These are phyloP conservation scores for Electrona antarctica DNA, from an alignment of 2,113 vertebrate species.

Conservation along the genomic window DNA sequence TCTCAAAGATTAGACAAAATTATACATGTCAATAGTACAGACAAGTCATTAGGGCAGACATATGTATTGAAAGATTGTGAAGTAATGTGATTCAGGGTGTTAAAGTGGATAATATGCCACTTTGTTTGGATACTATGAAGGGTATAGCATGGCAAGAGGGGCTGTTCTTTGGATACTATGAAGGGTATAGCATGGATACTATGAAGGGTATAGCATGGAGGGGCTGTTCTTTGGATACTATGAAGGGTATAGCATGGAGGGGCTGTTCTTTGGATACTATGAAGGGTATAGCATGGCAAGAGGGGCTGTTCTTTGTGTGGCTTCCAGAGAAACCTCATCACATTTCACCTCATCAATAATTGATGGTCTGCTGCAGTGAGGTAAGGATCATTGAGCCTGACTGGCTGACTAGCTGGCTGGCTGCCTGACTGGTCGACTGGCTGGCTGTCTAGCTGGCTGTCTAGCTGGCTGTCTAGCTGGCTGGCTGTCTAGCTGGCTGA, in stretches of 20 bases:
- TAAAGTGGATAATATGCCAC: too few relatives aligned
- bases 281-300: constrained; percentile 23
- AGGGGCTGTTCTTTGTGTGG: constrained; percentile 55
- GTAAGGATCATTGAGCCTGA: constrained; percentile 52
- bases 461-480: neutral
- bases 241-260: constrained; percentile 22
- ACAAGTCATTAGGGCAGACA: too few relatives aligned
- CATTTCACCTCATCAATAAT: constrained; percentile 74
- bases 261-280: constrained; percentile 25
- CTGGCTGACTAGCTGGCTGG: neutral
- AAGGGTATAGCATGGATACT: constrained; percentile 21
- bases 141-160: neutral
- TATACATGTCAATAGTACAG: too few relatives aligned
- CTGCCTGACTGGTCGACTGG: constrained; percentile 1
- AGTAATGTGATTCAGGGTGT: too few relatives aligned
- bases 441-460: neutral
- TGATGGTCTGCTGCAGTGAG: constrained; percentile 64
- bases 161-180: too few relatives aligned
- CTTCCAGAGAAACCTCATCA: constrained; percentile 56
- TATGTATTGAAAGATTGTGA: too few relatives aligned
- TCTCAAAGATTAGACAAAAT: too few relatives aligned
- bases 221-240: too few relatives aligned
- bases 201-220: too few relatives aligned
- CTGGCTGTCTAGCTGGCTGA: neutral
- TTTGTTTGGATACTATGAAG: neutral